These are phyloP conservation scores for Micoletzkya japonica DNA, from an alignment of 2,888 invertebrate species.

Conservation along the genomic window DNA sequence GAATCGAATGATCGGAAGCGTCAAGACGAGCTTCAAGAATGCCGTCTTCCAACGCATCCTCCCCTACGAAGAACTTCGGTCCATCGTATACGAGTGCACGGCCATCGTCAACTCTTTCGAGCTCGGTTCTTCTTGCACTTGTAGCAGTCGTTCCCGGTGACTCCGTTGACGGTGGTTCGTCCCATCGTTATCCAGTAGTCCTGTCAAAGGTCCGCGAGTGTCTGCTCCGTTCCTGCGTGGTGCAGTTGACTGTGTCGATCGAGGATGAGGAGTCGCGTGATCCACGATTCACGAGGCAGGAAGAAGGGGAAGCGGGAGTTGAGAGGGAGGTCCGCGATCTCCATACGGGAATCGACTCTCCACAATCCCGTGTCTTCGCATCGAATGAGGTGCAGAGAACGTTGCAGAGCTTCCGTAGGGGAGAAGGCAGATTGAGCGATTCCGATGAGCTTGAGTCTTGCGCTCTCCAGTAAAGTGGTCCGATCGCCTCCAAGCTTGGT, in stretches of 20 bases:
- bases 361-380: not conserved
- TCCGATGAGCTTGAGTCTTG: not conserved
- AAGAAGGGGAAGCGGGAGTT: not conserved
- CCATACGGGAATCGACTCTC: not conserved
- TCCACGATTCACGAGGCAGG: not conserved
- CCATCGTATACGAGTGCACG: too few relatives aligned
- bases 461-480: not conserved
- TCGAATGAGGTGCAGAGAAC: not conserved
- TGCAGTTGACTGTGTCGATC: not conserved
- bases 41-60: too few relatives aligned
- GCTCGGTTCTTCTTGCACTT: not conserved
- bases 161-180: not conserved
- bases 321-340: not conserved
- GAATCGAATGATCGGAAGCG: too few relatives aligned
- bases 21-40: too few relatives aligned
- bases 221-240: conserved; percentile 17
- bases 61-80: too few relatives aligned
- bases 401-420: not conserved
- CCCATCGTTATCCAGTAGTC: not conserved
- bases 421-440: not conserved
- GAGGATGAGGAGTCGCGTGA: conserved; percentile 15
- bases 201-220: not conserved
- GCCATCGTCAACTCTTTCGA: too few relatives aligned
- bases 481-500: not conserved
- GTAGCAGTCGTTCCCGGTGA: conserved; percentile 13